Conservation (phyloP, 2,888 invertebrate genomes). For the Zeuzera pyrina region DNA sequence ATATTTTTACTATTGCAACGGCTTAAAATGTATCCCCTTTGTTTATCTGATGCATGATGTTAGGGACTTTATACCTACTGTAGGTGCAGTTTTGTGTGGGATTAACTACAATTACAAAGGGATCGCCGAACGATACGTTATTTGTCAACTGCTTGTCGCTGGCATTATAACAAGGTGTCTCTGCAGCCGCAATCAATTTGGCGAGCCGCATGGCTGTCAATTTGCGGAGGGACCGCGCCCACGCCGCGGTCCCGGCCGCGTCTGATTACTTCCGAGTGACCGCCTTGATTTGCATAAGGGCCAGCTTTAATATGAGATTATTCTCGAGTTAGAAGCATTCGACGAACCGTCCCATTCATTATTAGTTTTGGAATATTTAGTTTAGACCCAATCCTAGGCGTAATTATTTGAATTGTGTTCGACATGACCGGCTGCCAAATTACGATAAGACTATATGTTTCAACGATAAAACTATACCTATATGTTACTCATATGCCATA, state of each 20-base stretch:
- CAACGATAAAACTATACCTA: too few species aligned
- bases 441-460: conserved; percentile 21
- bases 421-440: conserved; percentile 31
- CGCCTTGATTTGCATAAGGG: conserved; percentile 69
- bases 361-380: conserved; percentile 65
- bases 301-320: conserved; percentile 65
- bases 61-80: too few species aligned
- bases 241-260: conserved; percentile 23
- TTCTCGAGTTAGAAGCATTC: conserved; percentile 53
- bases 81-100: too few species aligned
- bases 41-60: too few species aligned
- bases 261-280: conserved; percentile 68
- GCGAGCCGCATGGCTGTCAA: conserved; percentile 46
- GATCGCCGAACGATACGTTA: conserved; percentile 5
- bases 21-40: too few species aligned
- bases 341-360: conserved; percentile 46
- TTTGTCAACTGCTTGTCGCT: conserved; percentile 21
- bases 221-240: conserved; percentile 30
- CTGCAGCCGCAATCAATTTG: conserved; percentile 57
- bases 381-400: conserved; percentile 37
- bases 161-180: conserved; percentile 30
- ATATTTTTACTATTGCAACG: too few species aligned
- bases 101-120: conserved; percentile 1
- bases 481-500: too few species aligned
- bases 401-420: conserved; percentile 44